phyloP scores from a whole-genome alignment of 2,888 invertebrate species.

The Drosophila multiciliata region DNA sequence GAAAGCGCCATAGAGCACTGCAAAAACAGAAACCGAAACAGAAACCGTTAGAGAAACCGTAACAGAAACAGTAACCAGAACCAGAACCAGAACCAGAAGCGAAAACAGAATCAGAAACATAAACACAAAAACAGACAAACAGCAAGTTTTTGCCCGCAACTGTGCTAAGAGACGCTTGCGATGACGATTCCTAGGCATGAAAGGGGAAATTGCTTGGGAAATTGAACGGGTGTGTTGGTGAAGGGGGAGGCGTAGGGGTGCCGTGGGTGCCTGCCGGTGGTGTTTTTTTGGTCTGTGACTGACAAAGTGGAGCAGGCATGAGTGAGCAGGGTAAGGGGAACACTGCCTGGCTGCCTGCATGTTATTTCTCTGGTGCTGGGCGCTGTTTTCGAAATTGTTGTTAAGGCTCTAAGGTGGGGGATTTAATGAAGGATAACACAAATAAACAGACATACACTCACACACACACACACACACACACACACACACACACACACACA shows the following conservation, averaged over 20 bases:
- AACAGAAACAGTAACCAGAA: conserved; percentile 2
- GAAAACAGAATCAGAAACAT: conserved; percentile 1
- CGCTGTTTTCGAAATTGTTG: conserved; percentile 72
- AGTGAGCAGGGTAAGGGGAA: neutral
- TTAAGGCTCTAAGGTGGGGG: conserved; percentile 72
- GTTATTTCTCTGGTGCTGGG: conserved; percentile 39
- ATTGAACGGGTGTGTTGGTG: neutral
- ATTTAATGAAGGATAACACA: conserved; percentile 77
- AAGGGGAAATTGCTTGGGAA: neutral
- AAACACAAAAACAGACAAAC: conserved; percentile 37
- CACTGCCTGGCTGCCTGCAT: conserved; percentile 6
- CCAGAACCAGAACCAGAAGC: conserved; percentile 5
- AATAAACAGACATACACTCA: conserved; percentile 30
- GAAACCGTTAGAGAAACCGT: neutral
- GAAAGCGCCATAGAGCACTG: conserved; percentile 38
- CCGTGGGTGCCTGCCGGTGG: neutral
- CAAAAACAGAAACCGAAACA: conserved; percentile 21
- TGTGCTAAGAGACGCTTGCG: neutral
- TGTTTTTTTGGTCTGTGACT: conserved; percentile 4
- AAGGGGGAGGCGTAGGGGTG: neutral
- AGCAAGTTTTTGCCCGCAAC: conserved; percentile 27
- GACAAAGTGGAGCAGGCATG: conserved; percentile 45
- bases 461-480: conserved; percentile 6
- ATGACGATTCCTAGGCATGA: neutral
- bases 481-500: conserved; percentile 23